Percentiles rank a stretch among this genome's conserved stretches.
phyloP scores from a whole-genome alignment of 1,140 invertebrate species.

The Hycleus cichorii region DNA sequence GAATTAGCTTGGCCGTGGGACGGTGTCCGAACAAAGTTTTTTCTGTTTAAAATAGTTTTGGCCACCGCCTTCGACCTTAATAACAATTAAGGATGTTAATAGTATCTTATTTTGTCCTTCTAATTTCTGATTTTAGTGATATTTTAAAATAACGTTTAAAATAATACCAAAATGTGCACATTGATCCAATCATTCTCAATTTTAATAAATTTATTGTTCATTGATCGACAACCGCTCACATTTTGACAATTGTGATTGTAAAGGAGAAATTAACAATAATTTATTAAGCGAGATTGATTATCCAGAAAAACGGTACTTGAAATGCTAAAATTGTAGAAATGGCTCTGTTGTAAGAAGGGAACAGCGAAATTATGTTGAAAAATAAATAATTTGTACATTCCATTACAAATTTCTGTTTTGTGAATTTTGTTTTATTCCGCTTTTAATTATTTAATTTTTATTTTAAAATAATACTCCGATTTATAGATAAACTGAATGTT shows the following conservation, averaged over 20 bases:
- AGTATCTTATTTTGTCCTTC: slow-evolving; percentile 16
- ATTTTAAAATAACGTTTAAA: slow-evolving; percentile 16
- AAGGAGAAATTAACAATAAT: too few species aligned
- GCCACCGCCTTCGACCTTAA: slow-evolving; percentile 19
- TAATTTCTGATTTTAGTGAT: slow-evolving; percentile 20
- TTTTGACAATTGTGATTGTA: too few species aligned
- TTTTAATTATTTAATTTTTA: slow-evolving; percentile 8
- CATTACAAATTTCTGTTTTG: slow-evolving; percentile 35
- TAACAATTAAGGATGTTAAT: slow-evolving; percentile 26
- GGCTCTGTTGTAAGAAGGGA: slow-evolving; percentile 33
- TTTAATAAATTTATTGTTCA: too few species aligned
- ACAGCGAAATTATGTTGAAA: slow-evolving; percentile 35
- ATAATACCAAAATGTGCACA: slow-evolving; percentile 10
- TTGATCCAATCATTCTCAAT: too few species aligned
- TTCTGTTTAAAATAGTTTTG: slow-evolving; percentile 3
- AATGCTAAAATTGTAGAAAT: slow-evolving; percentile 15
- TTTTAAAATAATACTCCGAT: slow-evolving; percentile 1
- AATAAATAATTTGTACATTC: slow-evolving; percentile 38
- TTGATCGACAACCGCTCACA: too few species aligned
- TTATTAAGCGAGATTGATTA: too few species aligned
- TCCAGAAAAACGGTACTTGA: too few species aligned
- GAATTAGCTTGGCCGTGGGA: slow-evolving; percentile 19
- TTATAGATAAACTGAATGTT: slow-evolving; percentile 3
- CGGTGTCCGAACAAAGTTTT: slow-evolving; percentile 1
- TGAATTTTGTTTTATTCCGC: slow-evolving; percentile 30